These are phyloP conservation scores for Maniola hyperantus DNA, from an alignment of 2,888 invertebrate species.

Conservation along the genomic window DNA sequence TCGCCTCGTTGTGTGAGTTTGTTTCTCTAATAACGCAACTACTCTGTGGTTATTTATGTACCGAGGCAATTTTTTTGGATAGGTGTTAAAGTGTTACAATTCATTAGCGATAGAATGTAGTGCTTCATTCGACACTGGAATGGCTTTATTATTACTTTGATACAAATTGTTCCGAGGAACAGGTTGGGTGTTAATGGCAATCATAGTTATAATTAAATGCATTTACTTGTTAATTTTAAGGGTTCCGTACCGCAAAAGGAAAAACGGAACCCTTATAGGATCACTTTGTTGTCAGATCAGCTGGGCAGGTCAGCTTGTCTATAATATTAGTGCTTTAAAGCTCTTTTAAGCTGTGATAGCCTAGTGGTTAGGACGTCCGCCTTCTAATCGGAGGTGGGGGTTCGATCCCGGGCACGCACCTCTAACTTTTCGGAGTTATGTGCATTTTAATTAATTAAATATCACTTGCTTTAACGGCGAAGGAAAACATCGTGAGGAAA, in stretches of 20 bases:
- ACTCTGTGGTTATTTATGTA: constrained; percentile 1
- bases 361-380: no score
- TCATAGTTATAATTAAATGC: constrained; percentile 15
- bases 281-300: no score
- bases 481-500: no score
- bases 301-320: neutral
- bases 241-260: no score
- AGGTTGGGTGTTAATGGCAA: constrained; percentile 12
- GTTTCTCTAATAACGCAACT: neutral
- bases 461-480: no score
- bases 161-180: constrained; percentile 23
- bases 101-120: constrained; percentile 43
- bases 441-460: no score
- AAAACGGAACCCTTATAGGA: no score
- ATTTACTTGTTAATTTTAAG: neutral
- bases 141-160: constrained; percentile 38
- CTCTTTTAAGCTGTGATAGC: no score
- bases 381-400: no score
- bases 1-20: neutral
- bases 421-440: no score
- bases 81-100: constrained; percentile 49
- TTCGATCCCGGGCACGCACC: no score
- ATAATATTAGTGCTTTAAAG: neutral
- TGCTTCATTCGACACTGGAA: constrained; percentile 33
- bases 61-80: constrained; percentile 46